Evolutionary conservation across 1,140 invertebrate species (phyloP).

Genomic region (Pinna nobilis): DNA sequence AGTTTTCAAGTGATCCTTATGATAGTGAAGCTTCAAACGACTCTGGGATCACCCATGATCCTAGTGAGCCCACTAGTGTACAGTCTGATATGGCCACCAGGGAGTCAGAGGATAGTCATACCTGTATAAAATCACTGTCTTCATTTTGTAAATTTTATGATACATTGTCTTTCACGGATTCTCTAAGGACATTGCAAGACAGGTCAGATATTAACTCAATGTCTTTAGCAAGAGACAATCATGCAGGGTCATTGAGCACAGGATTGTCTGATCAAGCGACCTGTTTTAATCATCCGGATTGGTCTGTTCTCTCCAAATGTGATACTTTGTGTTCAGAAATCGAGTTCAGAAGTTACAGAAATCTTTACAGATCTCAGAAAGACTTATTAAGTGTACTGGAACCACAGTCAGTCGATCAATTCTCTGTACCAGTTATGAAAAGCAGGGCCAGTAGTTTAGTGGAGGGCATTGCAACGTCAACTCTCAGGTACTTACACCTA

Average conservation of each 20-base stretch:
- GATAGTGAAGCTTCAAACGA: conserved; percentile 52
- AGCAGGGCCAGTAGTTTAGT: conserved; percentile 26
- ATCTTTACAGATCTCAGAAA: conserved; percentile 6
- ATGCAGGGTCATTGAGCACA: background rate
- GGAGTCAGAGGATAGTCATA: too few species aligned
- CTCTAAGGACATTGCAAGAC: background rate
- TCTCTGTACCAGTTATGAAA: conserved; percentile 24
- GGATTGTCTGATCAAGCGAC: background rate
- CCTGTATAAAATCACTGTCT: conserved; percentile 33
- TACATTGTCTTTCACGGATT: conserved; percentile 43
- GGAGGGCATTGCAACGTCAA: too few species aligned
- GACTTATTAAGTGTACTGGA: conserved; percentile 1
- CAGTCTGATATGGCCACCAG: too few species aligned
- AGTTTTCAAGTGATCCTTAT: conserved; percentile 41
- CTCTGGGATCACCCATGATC: background rate
- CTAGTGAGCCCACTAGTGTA: too few species aligned
- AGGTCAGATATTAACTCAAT: background rate
- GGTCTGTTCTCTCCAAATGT: too few species aligned
- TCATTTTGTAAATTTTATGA: conserved; percentile 52
- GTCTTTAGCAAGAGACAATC: background rate
- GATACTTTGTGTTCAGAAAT: conserved; percentile 26
- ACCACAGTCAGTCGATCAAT: background rate
- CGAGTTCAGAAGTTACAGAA: conserved; percentile 11
- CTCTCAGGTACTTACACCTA: too few species aligned
- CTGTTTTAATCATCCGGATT: too few species aligned